phyloP scores from a whole-genome alignment of 2,797 vertebrate genomes.

The Zalophus californianus region DNA sequence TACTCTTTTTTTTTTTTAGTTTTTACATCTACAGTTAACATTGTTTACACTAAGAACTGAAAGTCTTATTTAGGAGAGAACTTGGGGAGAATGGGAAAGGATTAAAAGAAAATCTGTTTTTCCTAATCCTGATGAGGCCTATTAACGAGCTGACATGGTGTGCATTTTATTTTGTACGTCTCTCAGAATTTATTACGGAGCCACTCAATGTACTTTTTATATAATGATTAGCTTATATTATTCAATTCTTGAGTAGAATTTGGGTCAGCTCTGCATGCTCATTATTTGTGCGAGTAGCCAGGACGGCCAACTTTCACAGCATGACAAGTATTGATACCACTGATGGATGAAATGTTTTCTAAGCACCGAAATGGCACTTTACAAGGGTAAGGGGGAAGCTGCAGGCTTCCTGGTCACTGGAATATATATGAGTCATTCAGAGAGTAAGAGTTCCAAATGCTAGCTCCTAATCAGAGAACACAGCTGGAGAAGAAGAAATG shows the following conservation, averaged over 20 bases:
- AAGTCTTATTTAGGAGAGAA: neutral
- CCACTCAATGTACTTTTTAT: constrained; percentile 48
- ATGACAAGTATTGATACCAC: constrained; percentile 20
- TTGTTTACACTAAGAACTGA: neutral
- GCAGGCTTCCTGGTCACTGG: constrained; percentile 53
- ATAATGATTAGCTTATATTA: constrained; percentile 67
- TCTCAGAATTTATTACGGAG: constrained; percentile 52
- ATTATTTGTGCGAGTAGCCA: constrained; percentile 63
- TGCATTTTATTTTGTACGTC: constrained; percentile 31
- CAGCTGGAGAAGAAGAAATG: constrained; percentile 65
- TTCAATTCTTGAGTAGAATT: constrained; percentile 52
- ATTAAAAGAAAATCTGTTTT: constrained; percentile 42
- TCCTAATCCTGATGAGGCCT: neutral
- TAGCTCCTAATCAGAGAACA: constrained; percentile 63
- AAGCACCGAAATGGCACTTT: constrained; percentile 61
- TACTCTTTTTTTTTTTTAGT: neutral
- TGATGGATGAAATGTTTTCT: constrained; percentile 51
- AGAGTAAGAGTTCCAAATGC: constrained; percentile 54
- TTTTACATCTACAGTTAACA: neutral
- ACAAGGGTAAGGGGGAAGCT: constrained; percentile 13
- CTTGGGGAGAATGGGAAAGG: neutral
- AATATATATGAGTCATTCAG: constrained; percentile 62
- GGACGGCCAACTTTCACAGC: constrained; percentile 62
- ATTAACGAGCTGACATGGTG: neutral
- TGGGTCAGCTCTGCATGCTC: constrained; percentile 52